phyloP scores from a whole-genome alignment of 2,113 vertebrate genomes.

The Cottus gobio region DNA sequence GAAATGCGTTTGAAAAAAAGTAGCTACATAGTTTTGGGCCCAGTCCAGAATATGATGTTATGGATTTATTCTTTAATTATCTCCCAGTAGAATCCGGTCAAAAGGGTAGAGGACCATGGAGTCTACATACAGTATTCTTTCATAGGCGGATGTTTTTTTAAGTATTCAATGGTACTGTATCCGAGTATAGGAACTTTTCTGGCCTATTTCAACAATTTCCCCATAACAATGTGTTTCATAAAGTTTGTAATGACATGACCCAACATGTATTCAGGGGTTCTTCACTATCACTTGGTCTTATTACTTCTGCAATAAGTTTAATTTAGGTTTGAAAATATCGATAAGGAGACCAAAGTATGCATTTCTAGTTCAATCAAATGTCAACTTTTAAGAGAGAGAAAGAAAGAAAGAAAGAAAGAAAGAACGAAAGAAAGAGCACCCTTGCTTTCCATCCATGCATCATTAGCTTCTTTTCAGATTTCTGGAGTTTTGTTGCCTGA shows the following conservation, averaged over 20 bases:
- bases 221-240: background rate
- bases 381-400: too few relatives aligned
- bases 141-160: background rate
- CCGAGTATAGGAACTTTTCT: background rate
- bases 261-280: background rate
- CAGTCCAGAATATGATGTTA: background rate
- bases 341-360: background rate
- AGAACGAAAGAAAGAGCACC: too few relatives aligned
- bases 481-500: background rate
- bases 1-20: background rate
- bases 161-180: background rate
- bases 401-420: too few relatives aligned
- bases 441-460: background rate
- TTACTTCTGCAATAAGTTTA: background rate
- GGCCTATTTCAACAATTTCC: background rate
- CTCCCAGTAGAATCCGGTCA: slow-evolving; percentile 5
- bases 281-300: background rate
- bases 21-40: background rate
- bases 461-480: background rate
- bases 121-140: background rate
- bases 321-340: background rate
- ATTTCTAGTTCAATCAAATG: background rate
- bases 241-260: background rate
- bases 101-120: background rate
- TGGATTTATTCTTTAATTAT: slow-evolving; percentile 29